These are phyloP conservation scores for Passer domesticus DNA, from an alignment of 2,113 vertebrate genomes.

Conservation along the genomic window DNA sequence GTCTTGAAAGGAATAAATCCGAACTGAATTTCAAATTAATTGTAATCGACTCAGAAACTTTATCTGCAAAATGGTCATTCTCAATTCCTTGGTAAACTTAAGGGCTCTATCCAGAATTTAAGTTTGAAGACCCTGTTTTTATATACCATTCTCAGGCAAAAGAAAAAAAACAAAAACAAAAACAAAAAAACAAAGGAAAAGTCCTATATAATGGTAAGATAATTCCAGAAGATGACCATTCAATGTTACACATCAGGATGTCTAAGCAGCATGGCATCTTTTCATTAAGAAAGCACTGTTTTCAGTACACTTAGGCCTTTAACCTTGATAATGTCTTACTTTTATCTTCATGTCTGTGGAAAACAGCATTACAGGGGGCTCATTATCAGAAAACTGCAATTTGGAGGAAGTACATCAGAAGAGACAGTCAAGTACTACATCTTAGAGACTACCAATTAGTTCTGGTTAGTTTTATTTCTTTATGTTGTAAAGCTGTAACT, in stretches of 20 bases:
- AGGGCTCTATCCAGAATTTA: neutral
- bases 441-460: neutral
- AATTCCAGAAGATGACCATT: neutral
- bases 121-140: neutral
- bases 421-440: neutral
- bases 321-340: neutral
- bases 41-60: neutral
- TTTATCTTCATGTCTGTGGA: neutral
- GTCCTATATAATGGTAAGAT: neutral
- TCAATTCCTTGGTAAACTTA: neutral
- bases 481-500: neutral
- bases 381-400: neutral
- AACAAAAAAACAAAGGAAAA: neutral
- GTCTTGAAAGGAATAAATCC: neutral
- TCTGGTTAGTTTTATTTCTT: neutral
- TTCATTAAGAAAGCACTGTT: neutral
- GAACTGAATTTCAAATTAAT: neutral
- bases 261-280: neutral
- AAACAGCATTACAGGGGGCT: neutral
- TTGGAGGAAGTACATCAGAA: neutral
- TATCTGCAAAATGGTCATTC: neutral
- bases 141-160: neutral
- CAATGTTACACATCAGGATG: neutral
- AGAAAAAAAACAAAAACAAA: neutral
- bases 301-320: neutral